phyloP scores from a whole-genome alignment of 2,113 vertebrate genomes.

The Campylomormyrus numenius region DNA sequence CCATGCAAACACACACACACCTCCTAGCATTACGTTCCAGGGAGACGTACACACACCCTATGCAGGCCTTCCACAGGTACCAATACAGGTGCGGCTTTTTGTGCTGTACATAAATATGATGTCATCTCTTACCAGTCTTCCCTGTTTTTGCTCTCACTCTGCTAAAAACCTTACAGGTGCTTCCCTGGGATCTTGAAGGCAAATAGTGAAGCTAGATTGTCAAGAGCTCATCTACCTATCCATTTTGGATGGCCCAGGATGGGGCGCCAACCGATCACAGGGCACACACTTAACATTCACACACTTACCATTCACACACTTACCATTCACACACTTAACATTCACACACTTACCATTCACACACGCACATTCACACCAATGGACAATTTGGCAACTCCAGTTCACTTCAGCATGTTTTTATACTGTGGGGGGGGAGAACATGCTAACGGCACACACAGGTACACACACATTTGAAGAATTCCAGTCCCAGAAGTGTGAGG shows the following conservation, averaged over 20 bases:
- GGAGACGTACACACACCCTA: not conserved
- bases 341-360: no score
- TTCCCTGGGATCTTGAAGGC: not conserved
- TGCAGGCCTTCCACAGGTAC: not conserved
- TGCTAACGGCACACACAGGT: no score
- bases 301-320: not conserved
- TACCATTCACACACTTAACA: not conserved
- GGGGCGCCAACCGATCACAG: not conserved
- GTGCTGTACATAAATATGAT: not conserved
- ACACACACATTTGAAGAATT: not conserved
- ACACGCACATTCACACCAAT: not conserved
- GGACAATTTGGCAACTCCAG: not conserved
- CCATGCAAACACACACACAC: not conserved
- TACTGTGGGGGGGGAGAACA: not conserved
- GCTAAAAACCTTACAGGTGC: not conserved
- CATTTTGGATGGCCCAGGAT: not conserved
- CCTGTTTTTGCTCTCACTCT: not conserved
- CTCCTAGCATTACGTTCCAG: not conserved
- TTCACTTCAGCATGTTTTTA: not conserved
- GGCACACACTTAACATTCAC: not conserved
- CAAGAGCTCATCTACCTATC: not conserved
- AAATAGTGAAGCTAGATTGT: not conserved
- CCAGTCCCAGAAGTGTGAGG: not conserved
- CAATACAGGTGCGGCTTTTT: not conserved
- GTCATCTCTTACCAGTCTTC: not conserved